Base-by-base conservation (phyloP, 2,113 vertebrate species). In the Rhabdornis inornatus region DNA sequence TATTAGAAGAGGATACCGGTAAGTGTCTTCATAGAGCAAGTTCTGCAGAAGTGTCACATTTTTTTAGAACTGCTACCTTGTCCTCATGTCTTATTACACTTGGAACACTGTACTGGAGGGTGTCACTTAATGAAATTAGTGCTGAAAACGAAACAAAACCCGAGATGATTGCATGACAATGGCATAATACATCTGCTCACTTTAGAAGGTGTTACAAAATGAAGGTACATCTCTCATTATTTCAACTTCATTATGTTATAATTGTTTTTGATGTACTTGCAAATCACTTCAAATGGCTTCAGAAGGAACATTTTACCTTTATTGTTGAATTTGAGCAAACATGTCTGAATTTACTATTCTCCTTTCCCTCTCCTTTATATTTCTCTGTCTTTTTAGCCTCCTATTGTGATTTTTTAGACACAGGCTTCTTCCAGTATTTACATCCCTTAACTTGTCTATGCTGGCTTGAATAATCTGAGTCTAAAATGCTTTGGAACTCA, bases 41-140 rank as follows among this genome's bases (percentile, higher is more conserved):
- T 76, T 95, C 77, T 93, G 74, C 64, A 63, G 42, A 89, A 83
- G 56, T 82, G 91, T 92, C 95, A 95, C 37, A 60, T 81, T 95
- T 78, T 87, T 83, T 96, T 96, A 97, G 57, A 94, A 66, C 27
- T 86, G n/a, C 70, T 86, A 27, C 39, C 28, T 23, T 83, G 50
- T 65, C 68, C 25, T 60, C 64, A 21, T 8, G 15, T 59, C 65
- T 93, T 68, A 92, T 88, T 85, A 71, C 49, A 39, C 4, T 1
- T 63, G 40, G 42, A 95, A 60, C 80, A 31, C 52, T 78, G 4
- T n/a, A 77, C 70, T 83, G 40, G 45, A 90, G 64, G 42, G 14
- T 83, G 63, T 55, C 40, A 22, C 33, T 63, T 87, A 69, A 92
- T 78, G 28, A 78, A 93, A 94, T 92, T 93, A 96, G 77, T 81